phyloP scores from a whole-genome alignment of 1,140 invertebrate species.

The Parapsyche elsis region DNA sequence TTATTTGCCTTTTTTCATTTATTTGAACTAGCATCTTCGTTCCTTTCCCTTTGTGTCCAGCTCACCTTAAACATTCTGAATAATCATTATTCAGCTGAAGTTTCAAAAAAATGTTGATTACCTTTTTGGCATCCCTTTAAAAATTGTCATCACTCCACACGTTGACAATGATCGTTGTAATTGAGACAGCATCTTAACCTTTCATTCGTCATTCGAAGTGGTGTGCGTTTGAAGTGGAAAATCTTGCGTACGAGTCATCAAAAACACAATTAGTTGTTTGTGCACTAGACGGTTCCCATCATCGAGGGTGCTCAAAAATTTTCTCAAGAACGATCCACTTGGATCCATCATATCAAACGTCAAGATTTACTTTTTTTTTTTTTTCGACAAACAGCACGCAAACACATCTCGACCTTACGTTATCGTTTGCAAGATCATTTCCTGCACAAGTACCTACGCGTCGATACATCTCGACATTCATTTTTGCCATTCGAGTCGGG shows the following conservation, averaged over 20 bases:
- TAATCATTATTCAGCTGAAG: too few species aligned
- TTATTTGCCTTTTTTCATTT: too few species aligned
- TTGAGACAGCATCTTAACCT: not conserved
- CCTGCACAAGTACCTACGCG: not conserved
- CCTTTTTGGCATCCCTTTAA: too few species aligned
- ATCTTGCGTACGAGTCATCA: not conserved
- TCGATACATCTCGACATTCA: not conserved
- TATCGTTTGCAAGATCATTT: not conserved
- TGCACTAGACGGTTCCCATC: not conserved
- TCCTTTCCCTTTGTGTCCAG: too few species aligned
- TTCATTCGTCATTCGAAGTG: not conserved
- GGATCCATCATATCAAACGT: too few species aligned
- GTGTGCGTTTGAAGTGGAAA: not conserved
- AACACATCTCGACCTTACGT: not conserved
- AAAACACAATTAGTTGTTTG: not conserved
- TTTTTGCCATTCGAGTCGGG: not conserved
- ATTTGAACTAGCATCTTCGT: too few species aligned
- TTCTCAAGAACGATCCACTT: too few species aligned
- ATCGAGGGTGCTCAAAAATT: too few species aligned
- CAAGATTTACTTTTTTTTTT: too few species aligned
- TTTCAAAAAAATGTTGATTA: too few species aligned
- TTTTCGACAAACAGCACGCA: too few species aligned
- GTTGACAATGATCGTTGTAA: not conserved
- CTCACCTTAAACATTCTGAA: too few species aligned
- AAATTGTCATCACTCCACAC: not conserved